These are phyloP conservation scores for Volucella inanis DNA, from an alignment of 2,888 invertebrate species.

Conservation along the genomic window DNA sequence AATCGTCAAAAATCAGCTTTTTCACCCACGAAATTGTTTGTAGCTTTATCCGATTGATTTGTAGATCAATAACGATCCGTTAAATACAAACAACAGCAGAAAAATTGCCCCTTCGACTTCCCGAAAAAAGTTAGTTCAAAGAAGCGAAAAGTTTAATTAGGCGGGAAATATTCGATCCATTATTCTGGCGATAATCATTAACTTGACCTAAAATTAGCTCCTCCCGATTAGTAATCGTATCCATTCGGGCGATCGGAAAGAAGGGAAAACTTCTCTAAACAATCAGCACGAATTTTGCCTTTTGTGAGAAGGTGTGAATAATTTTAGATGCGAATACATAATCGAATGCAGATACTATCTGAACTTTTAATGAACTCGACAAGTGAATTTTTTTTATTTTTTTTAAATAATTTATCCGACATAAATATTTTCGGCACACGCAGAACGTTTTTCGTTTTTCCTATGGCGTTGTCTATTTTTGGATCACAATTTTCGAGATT, in stretches of 20 bases:
- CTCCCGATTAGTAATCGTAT: neutral
- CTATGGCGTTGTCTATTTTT: conserved; percentile 9
- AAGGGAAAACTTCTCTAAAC: too few species aligned
- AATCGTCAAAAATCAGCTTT: conserved; percentile 51
- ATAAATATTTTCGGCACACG: neutral
- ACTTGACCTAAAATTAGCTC: conserved; percentile 22
- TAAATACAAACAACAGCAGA: conserved; percentile 52
- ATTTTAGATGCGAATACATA: conserved; percentile 18
- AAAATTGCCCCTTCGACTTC: neutral
- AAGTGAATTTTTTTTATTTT: conserved; percentile 19
- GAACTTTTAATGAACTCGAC: conserved; percentile 59
- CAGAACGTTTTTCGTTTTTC: too few species aligned
- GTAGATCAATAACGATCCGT: conserved; percentile 68
- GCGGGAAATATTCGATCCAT: conserved; percentile 41
- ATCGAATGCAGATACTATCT: conserved; percentile 18
- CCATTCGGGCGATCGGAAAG: too few species aligned
- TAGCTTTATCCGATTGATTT: conserved; percentile 50
- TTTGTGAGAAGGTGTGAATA: conserved; percentile 47
- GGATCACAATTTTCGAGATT: neutral
- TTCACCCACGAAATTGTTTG: conserved; percentile 49
- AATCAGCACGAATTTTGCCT: neutral
- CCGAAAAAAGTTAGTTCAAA: conserved; percentile 20
- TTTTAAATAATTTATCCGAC: conserved; percentile 28
- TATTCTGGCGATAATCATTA: conserved; percentile 34
- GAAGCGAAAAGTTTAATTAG: conserved; percentile 56